Conservation (phyloP, 2,888 invertebrate genomes). For the Pseudococcus jackbeardsleyi region DNA sequence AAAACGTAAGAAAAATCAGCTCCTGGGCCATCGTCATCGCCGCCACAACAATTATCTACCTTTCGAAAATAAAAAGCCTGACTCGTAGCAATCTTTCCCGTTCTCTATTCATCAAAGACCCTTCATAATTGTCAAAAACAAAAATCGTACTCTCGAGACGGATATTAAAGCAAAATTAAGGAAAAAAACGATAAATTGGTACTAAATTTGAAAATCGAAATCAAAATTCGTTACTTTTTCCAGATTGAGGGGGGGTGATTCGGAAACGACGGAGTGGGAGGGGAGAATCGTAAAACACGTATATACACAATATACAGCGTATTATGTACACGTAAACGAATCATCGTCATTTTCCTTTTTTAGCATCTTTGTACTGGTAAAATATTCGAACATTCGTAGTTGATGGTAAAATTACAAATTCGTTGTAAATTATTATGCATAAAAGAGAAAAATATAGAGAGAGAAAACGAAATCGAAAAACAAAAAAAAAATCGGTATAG, state of each 20-base stretch:
- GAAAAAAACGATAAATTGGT: slow-evolving; percentile 12
- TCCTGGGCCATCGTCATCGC: neutral
- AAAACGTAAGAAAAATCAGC: neutral
- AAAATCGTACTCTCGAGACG: neutral
- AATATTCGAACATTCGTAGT: neutral
- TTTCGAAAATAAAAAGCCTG: neutral
- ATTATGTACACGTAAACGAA: neutral
- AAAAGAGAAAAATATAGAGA: neutral
- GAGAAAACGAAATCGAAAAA: neutral
- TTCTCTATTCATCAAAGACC: neutral
- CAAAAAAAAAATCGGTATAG: neutral
- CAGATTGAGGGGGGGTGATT: neutral
- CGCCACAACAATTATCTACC: neutral
- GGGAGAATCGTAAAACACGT: neutral
- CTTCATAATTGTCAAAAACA: neutral
- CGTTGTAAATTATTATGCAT: slow-evolving; percentile 12
- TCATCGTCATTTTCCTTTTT: neutral
- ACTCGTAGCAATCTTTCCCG: neutral
- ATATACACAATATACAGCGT: neutral
- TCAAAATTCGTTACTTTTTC: neutral
- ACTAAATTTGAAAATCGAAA: neutral
- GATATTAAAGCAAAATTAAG: slow-evolving; percentile 6
- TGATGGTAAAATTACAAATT: neutral
- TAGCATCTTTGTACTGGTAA: slow-evolving; percentile 49
- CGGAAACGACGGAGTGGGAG: neutral